Base-by-base conservation (phyloP, 2,113 vertebrate species). In the Addax nasomaculatus region DNA sequence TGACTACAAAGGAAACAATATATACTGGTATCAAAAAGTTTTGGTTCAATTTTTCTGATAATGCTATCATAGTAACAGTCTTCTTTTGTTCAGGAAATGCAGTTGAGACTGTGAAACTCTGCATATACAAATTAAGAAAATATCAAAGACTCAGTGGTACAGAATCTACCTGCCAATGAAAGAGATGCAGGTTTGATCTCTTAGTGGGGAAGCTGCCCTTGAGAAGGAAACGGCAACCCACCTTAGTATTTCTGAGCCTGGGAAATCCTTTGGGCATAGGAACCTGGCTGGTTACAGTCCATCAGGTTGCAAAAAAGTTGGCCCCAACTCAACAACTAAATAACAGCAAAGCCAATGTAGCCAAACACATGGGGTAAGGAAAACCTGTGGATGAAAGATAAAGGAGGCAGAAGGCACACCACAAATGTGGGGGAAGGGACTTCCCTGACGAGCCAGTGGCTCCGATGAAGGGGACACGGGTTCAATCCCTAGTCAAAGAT, bases 391-490 rank as follows among this genome's bases (percentile, higher is more conserved):
- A 12, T 67, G 29, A 64, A 85, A 51, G n/a, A 58, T 13, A 23
- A 6, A 53, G 19, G 23, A 78, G 3, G 17, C 19, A 33, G 27
- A 27, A 27, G 7, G 14, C 29, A 62, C 21, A 85, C 4, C 29
- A 94, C 70, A 47, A 70, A 15, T 49, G 14, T 29, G 21, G 39
- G 16, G 55, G 30, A 19, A 23, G 23, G 12, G 70, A 43, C 21
- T 27, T 43, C 12, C 9, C 36, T 76, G 36, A 76, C 0, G 0
- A 43, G 11, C 70, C 36, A 76, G 23, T 3, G 1, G 70, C 23
- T 27, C 70, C 70, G 43, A 2, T 14, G 23, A 23, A 76, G 70
- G 23, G 36, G 36, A 43, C 36, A 43, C 1, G 0, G 5, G 11
- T 76, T 76, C 70, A 14, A 7, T 43, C 5, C 6, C 70, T 43